These are phyloP conservation scores for Pipra filicauda DNA, from an alignment of 2,113 vertebrate genomes.

Conservation along the genomic window DNA sequence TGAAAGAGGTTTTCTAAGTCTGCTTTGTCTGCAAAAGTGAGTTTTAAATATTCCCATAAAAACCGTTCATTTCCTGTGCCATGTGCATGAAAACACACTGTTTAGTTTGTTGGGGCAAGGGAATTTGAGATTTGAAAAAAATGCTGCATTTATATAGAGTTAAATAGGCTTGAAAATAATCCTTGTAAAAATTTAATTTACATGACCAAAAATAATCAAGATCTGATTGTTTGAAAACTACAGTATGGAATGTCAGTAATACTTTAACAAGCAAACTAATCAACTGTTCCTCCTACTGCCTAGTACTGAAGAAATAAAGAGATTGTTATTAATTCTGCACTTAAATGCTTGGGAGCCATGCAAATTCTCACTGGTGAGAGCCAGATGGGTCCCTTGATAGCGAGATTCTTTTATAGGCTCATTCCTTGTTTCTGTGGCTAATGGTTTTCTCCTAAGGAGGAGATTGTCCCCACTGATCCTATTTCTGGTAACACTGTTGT, in stretches of 20 bases:
- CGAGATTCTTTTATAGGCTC: background rate
- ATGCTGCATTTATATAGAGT: background rate
- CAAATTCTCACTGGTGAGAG: background rate
- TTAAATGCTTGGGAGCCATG: background rate
- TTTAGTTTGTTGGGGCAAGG: background rate
- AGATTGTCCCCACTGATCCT: background rate
- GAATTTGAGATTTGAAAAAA: constrained; percentile 27
- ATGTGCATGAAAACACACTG: background rate
- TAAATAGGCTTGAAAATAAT: constrained; percentile 36
- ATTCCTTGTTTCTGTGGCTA: background rate
- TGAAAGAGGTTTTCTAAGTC: background rate
- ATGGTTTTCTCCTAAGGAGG: background rate
- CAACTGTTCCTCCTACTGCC: background rate
- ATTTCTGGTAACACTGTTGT: background rate
- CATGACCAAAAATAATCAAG: constrained; percentile 44
- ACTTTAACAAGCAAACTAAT: constrained; percentile 41
- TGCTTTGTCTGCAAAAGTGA: constrained; percentile 36
- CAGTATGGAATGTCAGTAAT: background rate
- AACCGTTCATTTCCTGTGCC: constrained; percentile 12
- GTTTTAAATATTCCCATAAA: constrained; percentile 37
- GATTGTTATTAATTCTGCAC: constrained; percentile 16
- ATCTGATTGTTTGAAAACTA: constrained; percentile 39
- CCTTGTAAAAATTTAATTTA: constrained; percentile 23
- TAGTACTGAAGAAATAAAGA: background rate
- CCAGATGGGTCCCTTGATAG: background rate